phyloP scores from a whole-genome alignment of 2,797 vertebrate genomes.

The Tokudaia muenninki region DNA sequence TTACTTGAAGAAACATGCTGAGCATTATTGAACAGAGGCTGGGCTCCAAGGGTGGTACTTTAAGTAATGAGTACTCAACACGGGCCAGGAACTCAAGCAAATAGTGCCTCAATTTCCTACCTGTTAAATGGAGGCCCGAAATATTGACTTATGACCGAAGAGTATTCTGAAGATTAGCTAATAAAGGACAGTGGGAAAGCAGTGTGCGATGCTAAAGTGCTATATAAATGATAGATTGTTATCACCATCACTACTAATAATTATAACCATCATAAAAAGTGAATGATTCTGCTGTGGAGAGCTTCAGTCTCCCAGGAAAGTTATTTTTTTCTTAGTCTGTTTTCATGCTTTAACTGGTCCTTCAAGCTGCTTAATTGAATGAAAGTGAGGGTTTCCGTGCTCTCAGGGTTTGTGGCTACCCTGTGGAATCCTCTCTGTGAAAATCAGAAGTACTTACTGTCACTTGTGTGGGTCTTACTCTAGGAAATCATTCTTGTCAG shows the following conservation, averaged over 20 bases:
- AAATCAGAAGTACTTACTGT: slow-evolving; percentile 56
- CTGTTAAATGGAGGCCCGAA: slow-evolving; percentile 75
- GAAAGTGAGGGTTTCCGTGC: slow-evolving; percentile 7
- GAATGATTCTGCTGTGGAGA: slow-evolving; percentile 81
- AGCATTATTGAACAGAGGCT: neutral
- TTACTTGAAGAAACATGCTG: neutral
- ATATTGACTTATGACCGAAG: slow-evolving; percentile 79
- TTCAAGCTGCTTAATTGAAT: slow-evolving; percentile 78
- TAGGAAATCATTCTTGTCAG: slow-evolving; percentile 29
- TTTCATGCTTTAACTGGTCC: slow-evolving; percentile 78
- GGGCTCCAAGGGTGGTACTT: neutral
- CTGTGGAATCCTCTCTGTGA: slow-evolving; percentile 13
- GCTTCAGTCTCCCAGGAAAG: slow-evolving; percentile 78
- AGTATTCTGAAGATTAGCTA: slow-evolving; percentile 80
- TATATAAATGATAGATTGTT: slow-evolving; percentile 83
- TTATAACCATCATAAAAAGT: slow-evolving; percentile 83
- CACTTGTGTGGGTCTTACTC: neutral
- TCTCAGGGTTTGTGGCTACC: neutral
- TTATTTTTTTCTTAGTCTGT: slow-evolving; percentile 84
- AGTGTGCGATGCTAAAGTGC: slow-evolving; percentile 76
- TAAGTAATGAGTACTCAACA: neutral
- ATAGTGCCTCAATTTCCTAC: slow-evolving; percentile 75
- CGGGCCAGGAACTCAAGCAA: neutral
- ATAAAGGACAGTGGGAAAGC: slow-evolving; percentile 79
- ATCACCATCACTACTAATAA: slow-evolving; percentile 82